phyloP scores from a whole-genome alignment of 2,888 invertebrate species.

The Xylota sylvarum region DNA sequence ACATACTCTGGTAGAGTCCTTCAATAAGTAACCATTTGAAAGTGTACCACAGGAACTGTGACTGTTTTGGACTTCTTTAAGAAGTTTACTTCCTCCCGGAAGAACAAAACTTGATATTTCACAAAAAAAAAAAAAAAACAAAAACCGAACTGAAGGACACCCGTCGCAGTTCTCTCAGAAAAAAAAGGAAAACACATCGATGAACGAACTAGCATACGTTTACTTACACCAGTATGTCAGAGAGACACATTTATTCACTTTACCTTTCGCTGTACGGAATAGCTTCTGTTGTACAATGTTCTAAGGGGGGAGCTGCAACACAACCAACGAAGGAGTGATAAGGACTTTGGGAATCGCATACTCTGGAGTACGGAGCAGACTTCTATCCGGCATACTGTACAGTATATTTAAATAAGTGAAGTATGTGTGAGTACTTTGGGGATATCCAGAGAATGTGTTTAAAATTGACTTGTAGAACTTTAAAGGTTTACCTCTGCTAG shows the following conservation, averaged over 20 bases:
- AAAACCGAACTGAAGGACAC: slow-evolving; percentile 6
- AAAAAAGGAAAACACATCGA: slow-evolving; percentile 30
- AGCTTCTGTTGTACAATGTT: slow-evolving; percentile 42
- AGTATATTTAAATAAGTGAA: slow-evolving; percentile 64
- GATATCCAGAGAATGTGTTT: slow-evolving; percentile 64
- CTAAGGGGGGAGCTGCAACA: slow-evolving; percentile 51
- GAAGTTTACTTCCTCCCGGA: slow-evolving; percentile 43
- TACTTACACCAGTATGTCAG: slow-evolving; percentile 49
- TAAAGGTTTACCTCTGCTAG: slow-evolving; percentile 15
- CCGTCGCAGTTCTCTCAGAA: slow-evolving; percentile 5
- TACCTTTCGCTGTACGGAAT: slow-evolving; percentile 56
- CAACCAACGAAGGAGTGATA: slow-evolving; percentile 50
- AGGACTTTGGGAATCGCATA: slow-evolving; percentile 62
- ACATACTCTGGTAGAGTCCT: slow-evolving; percentile 29
- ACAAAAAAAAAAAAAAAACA: background rate
- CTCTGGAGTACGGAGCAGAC: slow-evolving; percentile 23
- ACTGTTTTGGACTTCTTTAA: slow-evolving; percentile 57
- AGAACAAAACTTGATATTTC: slow-evolving; percentile 43
- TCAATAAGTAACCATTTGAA: slow-evolving; percentile 58
- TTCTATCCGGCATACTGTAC: background rate
- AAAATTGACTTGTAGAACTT: slow-evolving; percentile 73
- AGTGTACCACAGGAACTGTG: slow-evolving; percentile 52
- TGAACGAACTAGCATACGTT: slow-evolving; percentile 52
- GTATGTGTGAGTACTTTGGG: slow-evolving; percentile 53
- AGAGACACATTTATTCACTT: slow-evolving; percentile 60